Evolutionary conservation across 2,113 vertebrate species (phyloP), one percentile per base, ranked within the genome.

Genomic region (Cololabis saira): DNA sequence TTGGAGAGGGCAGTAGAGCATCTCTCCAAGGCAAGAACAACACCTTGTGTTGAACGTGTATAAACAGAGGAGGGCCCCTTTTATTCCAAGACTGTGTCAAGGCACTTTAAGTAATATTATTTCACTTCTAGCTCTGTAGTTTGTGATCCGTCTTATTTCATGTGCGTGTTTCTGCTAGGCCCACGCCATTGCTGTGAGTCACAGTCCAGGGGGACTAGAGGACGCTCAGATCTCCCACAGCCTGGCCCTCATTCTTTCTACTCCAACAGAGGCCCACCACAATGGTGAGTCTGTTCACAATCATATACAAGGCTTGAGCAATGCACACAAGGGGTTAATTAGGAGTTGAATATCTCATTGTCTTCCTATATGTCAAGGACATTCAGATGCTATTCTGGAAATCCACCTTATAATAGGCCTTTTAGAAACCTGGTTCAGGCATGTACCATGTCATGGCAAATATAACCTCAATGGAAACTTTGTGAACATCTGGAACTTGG

Each of bases 111-210:
- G 45, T 65, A 64, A 63, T 33, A 49, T 69, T 42, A 0, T 50
- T 44, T 33, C 50, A 24, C 33, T 12, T 77, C 71, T 71, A 61
- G 66, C 52, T 67, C 71, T 30, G 44, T 75, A 75, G 68, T 63
- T 63, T 43, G 71, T 45, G 47, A 84, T 84, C 67, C 74, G 52
- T 71, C 43, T 71, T 77, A 49, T 56, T 76, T 81, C 59, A 54
- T 11, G 5, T 61, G 71, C 60, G 22, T 52, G 76, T 83, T 76
- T 71, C 60, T 66, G 17, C 52, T 72, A 94, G 93, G 93, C 93
- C n/a, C 90, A 92, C 88, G 72, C 86, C 89, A 91, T 92, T 59
- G 53, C 89, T 30, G 57, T 92, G 91, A 92, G 87, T 84, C 85
- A 88, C 70, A 61, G 67, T 49, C 74, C 85, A 1, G 76, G 67